Evolutionary conservation across 1,140 invertebrate species (phyloP).

Genomic region (Leptinotarsa texana): DNA sequence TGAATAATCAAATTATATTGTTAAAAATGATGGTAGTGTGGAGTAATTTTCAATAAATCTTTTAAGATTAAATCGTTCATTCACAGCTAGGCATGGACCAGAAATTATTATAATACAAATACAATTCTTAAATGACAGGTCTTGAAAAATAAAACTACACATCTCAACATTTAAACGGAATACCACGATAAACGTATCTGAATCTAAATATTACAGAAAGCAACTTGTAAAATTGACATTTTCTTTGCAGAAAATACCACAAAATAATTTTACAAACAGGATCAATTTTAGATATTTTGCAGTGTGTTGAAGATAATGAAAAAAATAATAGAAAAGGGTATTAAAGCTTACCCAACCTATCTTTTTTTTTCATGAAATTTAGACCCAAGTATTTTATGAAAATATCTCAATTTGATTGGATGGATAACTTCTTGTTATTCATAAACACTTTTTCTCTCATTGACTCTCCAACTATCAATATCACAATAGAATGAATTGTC

Average conservation of each 20-base stretch:
- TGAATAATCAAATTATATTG: too few relatives aligned
- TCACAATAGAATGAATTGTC: too few relatives aligned
- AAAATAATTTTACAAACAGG: too few relatives aligned
- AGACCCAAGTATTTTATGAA: not conserved
- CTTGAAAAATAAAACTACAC: conserved; percentile 30
- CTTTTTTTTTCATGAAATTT: not conserved
- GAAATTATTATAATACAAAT: conserved; percentile 26
- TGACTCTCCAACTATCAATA: too few relatives aligned
- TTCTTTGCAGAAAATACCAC: too few relatives aligned
- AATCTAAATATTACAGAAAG: too few relatives aligned
- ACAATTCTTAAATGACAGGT: conserved; percentile 34
- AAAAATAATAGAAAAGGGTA: not conserved
- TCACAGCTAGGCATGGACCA: conserved; percentile 36
- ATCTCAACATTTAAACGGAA: not conserved
- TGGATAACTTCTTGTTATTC: too few relatives aligned
- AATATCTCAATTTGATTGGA: too few relatives aligned
- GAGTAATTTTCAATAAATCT: not conserved
- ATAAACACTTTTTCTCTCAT: too few relatives aligned
- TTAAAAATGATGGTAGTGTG: not conserved
- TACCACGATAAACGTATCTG: not conserved
- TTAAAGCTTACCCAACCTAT: conserved; percentile 1
- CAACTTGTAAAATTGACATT: too few relatives aligned
- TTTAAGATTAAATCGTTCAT: conserved; percentile 9
- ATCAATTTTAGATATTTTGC: too few relatives aligned
- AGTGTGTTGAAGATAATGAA: too few relatives aligned